Conservation (phyloP, 2,797 vertebrate species). For the Fratercula arctica region DNA sequence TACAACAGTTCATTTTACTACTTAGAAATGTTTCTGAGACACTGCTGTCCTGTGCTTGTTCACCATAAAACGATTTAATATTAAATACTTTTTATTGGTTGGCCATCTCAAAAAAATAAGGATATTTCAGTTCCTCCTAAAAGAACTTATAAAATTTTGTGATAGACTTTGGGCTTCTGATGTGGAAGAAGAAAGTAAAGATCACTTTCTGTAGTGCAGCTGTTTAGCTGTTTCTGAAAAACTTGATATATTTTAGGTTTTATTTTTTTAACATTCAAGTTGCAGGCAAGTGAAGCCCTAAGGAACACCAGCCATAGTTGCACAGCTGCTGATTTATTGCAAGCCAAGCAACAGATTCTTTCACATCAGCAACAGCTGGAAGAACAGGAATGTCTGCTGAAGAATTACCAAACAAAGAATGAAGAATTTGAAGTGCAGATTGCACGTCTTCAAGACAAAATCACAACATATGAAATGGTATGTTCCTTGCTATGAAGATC, state of each 20-base stretch:
- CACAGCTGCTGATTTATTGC: constrained; percentile 90
- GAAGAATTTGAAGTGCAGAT: constrained; percentile 80
- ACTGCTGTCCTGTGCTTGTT: neutral
- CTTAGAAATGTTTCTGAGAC: neutral
- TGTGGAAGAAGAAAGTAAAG: neutral
- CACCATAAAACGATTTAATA: neutral
- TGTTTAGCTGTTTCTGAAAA: neutral
- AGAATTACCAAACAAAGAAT: constrained; percentile 77
- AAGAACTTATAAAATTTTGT: neutral
- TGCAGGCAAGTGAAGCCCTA: constrained; percentile 93
- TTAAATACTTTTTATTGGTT: neutral
- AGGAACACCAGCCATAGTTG: constrained; percentile 92
- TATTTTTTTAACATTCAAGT: constrained; percentile 71
- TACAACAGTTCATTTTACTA: neutral
- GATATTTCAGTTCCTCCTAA: neutral
- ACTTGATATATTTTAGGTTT: neutral
- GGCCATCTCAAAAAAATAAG: neutral
- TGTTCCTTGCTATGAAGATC: neutral
- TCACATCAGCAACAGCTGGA: constrained; percentile 89
- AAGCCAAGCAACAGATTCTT: constrained; percentile 89
- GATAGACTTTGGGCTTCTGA: neutral
- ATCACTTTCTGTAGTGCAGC: neutral
- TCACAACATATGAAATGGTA: constrained; percentile 83
- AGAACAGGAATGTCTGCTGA: constrained; percentile 80
- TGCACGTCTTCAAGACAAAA: constrained; percentile 78